Evolutionary conservation across 2,888 invertebrate species (phyloP).

Genomic region (Metalampra italica): DNA sequence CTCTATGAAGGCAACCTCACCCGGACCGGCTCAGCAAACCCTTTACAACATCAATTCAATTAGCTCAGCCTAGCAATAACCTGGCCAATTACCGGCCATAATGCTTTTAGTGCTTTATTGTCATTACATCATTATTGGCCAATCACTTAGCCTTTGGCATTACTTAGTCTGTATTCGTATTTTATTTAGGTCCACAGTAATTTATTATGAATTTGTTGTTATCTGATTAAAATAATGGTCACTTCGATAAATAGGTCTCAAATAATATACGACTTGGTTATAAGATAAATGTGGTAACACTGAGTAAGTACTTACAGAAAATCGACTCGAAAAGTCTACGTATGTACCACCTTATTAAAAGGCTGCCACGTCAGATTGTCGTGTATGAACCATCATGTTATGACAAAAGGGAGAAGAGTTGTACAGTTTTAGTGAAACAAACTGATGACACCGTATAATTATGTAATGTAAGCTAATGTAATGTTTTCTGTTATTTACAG

Average conservation of each 20-base stretch:
- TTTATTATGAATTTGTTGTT: background rate
- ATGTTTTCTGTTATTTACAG: background rate
- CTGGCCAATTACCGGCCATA: slow-evolving; percentile 8
- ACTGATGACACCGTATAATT: too few relatives aligned
- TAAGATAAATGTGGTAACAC: too few relatives aligned
- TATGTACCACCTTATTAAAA: too few relatives aligned
- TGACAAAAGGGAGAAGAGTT: too few relatives aligned
- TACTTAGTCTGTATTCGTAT: slow-evolving; percentile 1
- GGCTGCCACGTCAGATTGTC: too few relatives aligned
- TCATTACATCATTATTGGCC: slow-evolving; percentile 34
- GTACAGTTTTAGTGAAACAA: too few relatives aligned
- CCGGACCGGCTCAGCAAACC: background rate
- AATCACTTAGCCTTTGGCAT: slow-evolving; percentile 20
- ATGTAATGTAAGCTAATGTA: too few relatives aligned
- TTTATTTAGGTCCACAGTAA: background rate
- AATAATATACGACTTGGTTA: background rate
- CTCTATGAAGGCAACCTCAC: too few relatives aligned
- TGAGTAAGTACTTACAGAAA: too few relatives aligned
- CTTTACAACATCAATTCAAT: slow-evolving; percentile 15
- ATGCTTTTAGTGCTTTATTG: slow-evolving; percentile 25
- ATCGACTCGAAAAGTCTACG: too few relatives aligned
- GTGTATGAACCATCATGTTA: too few relatives aligned
- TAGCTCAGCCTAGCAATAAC: slow-evolving; percentile 12
- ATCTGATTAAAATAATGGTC: background rate
- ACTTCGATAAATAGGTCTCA: background rate